Evolutionary conservation across 1,140 invertebrate genomes (phyloP).

Genomic region (Tribolium madens): DNA sequence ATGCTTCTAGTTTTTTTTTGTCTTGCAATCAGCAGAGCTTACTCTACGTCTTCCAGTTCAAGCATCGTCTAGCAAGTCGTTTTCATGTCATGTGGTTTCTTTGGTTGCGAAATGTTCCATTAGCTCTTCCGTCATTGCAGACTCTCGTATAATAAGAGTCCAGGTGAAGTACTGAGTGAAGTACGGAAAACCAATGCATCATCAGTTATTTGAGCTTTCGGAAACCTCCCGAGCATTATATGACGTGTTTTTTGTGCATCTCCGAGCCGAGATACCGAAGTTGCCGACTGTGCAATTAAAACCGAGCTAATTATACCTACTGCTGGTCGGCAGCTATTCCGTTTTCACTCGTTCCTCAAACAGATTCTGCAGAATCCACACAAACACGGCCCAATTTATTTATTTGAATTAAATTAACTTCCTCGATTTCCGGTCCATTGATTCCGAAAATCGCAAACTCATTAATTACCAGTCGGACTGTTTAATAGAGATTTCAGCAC

Average conservation of each 20-base stretch:
- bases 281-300: constrained; percentile 54
- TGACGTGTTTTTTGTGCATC: constrained; percentile 40
- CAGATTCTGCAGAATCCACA: constrained; percentile 50
- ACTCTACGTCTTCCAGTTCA: too few species aligned
- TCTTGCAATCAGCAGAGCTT: too few species aligned
- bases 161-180: background rate
- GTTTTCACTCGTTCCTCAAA: constrained; percentile 47
- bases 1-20: too few species aligned
- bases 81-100: too few species aligned
- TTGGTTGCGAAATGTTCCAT: background rate
- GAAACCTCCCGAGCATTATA: constrained; percentile 32
- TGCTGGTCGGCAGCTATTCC: constrained; percentile 46
- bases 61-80: too few species aligned
- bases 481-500: constrained; percentile 44
- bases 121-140: background rate
- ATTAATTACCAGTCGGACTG: constrained; percentile 41
- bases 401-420: constrained; percentile 55
- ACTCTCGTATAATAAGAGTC: background rate
- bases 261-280: constrained; percentile 44
- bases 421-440: constrained; percentile 47
- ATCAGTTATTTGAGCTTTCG: constrained; percentile 22
- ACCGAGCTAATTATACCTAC: constrained; percentile 53
- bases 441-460: constrained; percentile 41
- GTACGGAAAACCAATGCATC: constrained; percentile 23
- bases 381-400: constrained; percentile 52